Base-by-base conservation (phyloP, 53 echinoderm and acorn worm species). In the Stichopus horrens region DNA sequence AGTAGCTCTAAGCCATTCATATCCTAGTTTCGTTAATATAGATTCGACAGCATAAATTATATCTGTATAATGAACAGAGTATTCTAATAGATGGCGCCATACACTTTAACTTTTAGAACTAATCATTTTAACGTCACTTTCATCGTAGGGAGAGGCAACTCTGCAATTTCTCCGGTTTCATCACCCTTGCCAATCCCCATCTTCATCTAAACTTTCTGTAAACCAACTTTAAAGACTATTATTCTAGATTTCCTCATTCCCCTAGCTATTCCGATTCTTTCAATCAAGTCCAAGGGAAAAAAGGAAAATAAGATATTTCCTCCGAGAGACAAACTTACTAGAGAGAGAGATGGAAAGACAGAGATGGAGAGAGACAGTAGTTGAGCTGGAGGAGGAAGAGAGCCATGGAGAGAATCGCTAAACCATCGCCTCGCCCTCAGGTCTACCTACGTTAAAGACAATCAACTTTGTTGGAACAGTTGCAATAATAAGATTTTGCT, bases 401-500 rank as follows among this genome's bases (percentile, higher is more conserved):
- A 37, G 37, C 37, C 37, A 37, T 37, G 37, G 37, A 37, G 37
- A 37, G 37, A 37, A 37, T 37, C 37, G 2, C 37, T 60, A 60
- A 11, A 60, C 63, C 9, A 60, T 60, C 63, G 79, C 55, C 79
- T 78, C 53, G 79, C 79, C 79, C 79, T 78, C 79, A n/a, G 79
- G 79, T 78, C 79, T 78, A 78, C 11, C 79, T 78, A 54, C 79
- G 63, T 78, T 55, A 78, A 78, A 78, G 79, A 78, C 53, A 77
- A 55, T 55, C 79, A 53, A 78, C 79, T 78, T 78, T 78, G 79
- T 80, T 80, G 80, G 80, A 58, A 80, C 80, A 80, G 80, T 80
- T 80, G 80, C 80, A 80, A 80, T 80, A 80, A 80, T 80, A 80
- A 58, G 80, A 80, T 80, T 80, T 80, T 80, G 80, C 56, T 80